Base-by-base conservation (phyloP, 2,797 vertebrate genomes). In the Leuciscus waleckii region DNA sequence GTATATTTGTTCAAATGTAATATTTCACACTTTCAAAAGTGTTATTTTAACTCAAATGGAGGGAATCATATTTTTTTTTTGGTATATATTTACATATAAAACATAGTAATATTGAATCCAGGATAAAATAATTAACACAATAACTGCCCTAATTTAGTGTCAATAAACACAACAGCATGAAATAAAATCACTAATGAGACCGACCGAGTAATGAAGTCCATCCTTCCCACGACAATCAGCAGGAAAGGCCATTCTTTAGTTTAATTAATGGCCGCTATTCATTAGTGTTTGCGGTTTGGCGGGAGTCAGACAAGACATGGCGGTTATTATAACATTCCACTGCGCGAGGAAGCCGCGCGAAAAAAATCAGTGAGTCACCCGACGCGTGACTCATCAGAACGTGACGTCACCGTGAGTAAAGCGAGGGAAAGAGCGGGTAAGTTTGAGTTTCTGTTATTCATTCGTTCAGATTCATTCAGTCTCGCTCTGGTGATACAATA, bases 391-490 rank as follows among this genome's bases (percentile, higher is more conserved):
- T 92, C 90, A 89, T 9, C 4, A 7, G 29, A 1, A 16, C 2
- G 4, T 88, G 78, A 89, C 6, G 90, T 92, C 89, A 92, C 0
- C 2, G 32, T 46, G 39, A 85, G 82, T 43, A 70, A 86, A n/a
- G 1, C 11, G 82, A 10, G 81, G 83, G 63, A 93, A 93, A 91
- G 91, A 87, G 92, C 92, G 92, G 88, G 58, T 35, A 3, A 7
- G 10, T 17, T 61, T 2, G 78, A 26, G 8, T 2, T 16, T 23
- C 71, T 49, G 29, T 79, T 7, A 89, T 85, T 75, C 41, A 56
- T 26, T 84, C 16, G 76, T 83, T 65, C 68, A 54, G 69, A 35
- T 5, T 35, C 35, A 35, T 37, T 21, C 21, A 54, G 49, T 35
- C 21, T 35, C 8, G 16, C 49, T 54, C 1, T 19, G 10, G 19